These are phyloP conservation scores for Damaliscus lunatus DNA, from an alignment of 2,113 vertebrate species.

Conservation along the genomic window DNA sequence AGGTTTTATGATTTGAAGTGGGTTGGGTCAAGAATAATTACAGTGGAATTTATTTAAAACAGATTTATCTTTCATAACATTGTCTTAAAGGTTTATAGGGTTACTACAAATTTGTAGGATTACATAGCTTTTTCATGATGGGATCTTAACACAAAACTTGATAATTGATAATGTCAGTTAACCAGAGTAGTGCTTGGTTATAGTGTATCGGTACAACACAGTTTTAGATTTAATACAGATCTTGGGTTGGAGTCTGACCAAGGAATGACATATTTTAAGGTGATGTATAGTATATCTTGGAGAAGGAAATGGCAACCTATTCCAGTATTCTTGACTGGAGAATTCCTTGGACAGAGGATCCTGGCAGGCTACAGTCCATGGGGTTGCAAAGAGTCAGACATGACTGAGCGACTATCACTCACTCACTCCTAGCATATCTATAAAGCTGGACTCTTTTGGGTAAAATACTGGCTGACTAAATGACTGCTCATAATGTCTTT, in stretches of 20 bases:
- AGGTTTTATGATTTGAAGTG: conserved; percentile 16
- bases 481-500: background rate
- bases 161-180: background rate
- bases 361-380: background rate
- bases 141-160: background rate
- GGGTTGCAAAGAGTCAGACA: background rate
- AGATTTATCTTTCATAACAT: background rate
- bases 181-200: background rate
- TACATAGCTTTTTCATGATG: background rate
- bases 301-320: background rate
- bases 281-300: background rate
- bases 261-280: background rate
- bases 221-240: background rate
- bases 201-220: background rate
- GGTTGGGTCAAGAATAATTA: conserved; percentile 2
- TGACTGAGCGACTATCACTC: background rate
- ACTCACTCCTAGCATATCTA: background rate
- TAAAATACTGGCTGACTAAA: background rate
- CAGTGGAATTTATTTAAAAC: background rate
- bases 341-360: background rate
- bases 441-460: background rate
- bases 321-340: background rate
- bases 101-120: background rate
- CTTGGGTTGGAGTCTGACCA: background rate
- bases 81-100: background rate